Evolutionary conservation across 30 jellyfish, hydroid and myxozoan species (phyloP).

Genomic region (Morbakka virulenta): DNA sequence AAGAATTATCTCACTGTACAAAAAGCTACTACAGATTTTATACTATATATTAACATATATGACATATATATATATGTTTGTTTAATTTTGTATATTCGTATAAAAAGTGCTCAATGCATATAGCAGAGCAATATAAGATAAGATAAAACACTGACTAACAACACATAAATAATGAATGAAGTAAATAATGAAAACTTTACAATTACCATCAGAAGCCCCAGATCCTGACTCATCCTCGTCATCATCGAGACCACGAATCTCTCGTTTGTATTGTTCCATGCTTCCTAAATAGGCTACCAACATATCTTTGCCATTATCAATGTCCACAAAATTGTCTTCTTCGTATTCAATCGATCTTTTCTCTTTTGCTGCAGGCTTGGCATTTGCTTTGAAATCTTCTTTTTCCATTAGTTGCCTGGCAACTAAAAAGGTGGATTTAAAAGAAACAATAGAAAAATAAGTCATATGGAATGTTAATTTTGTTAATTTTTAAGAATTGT

Average conservation of each 20-base stretch:
- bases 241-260: slow-evolving; percentile 84
- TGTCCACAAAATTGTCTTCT: slow-evolving; percentile 78
- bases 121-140: too few relatives aligned
- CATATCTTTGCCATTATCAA: slow-evolving; percentile 88
- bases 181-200: too few relatives aligned
- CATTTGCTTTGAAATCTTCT: slow-evolving; percentile 44
- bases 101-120: too few relatives aligned
- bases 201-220: slow-evolving; percentile 40
- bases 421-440: slow-evolving; percentile 46
- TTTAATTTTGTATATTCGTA: too few relatives aligned
- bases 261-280: slow-evolving; percentile 82
- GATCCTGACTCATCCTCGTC: slow-evolving; percentile 92
- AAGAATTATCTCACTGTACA: too few relatives aligned
- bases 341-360: slow-evolving; percentile 78
- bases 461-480: too few relatives aligned
- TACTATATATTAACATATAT: too few relatives aligned
- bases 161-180: too few relatives aligned
- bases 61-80: too few relatives aligned
- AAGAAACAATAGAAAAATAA: not conserved
- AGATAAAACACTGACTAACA: too few relatives aligned
- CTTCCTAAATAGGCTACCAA: slow-evolving; percentile 83
- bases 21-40: too few relatives aligned
- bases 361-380: slow-evolving; percentile 76
- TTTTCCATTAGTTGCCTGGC: slow-evolving; percentile 73
- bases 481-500: too few relatives aligned